Base-by-base conservation (phyloP, 2,113 vertebrate genomes). In the Saguinus midas region DNA sequence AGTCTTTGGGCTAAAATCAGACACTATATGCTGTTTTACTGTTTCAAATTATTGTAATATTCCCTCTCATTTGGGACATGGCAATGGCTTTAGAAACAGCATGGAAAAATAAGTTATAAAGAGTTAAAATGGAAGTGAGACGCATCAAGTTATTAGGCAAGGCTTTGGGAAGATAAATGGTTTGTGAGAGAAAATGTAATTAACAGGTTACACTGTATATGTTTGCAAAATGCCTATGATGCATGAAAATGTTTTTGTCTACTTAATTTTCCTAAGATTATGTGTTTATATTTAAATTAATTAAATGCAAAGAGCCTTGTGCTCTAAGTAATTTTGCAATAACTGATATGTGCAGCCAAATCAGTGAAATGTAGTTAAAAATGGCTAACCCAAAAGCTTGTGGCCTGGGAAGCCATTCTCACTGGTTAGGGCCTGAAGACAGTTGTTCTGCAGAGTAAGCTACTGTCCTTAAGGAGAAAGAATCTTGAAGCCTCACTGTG, bases 161-260 rank as follows among this genome's bases (percentile, higher is more conserved):
- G 52, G 76, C 95, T 96, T 91, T 97, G 90, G 90, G 93, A 97
- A 95, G 96, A 98, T 97, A 97, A 98, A 96, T 50, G 66, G 96
- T 75, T 98, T 96, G 83, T 92, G 90, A 91, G 94, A 94, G 90
- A 90, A 98, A 97, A 97, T 70, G 80, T 96, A 98, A 97, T 98
- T 98, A 98, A 97, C 96, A 98, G 97, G 97, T 97, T 97, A 95
- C 90, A 96, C 84, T 70, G 87, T 96, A 97, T 92, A 97, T 96
- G 92, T 95, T 97, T 97, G 96, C 97, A 92, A 97, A 98, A 94
- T 86, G 90, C 87, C 96, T 82, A 8, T 88, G 97, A 97, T 97
- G 98, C 97, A 85, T 97, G 97, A 96, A 97, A 97, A 88, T 96
- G 96, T 97, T 98, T 97, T 97, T 97, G 97, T 98, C 96, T 97